Base-by-base conservation (phyloP, 2,797 vertebrate genomes). In the Pygocentrus nattereri region DNA sequence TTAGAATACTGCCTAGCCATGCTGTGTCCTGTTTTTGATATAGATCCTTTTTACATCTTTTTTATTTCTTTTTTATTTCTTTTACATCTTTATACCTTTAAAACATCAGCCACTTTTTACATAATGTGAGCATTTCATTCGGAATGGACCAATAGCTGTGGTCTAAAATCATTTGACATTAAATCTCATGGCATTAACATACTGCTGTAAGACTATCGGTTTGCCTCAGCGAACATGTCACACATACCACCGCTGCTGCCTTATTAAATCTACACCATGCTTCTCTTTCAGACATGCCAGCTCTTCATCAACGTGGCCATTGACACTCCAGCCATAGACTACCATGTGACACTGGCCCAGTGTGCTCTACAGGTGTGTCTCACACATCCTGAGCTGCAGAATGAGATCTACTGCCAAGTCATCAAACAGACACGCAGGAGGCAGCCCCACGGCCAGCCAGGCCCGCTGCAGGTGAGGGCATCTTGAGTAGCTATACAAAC, bases 291-390 rank as follows among this genome's bases (percentile, higher is more conserved):
- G 98, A 98, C 96, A 7, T 99, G 97, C 91, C 98, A 99, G 92
- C 95, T 99, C 77, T 99, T 99, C 89, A 98, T 99, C 90, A 99
- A 99, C 25, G 97, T 98, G 78, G 96, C 95, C n/a, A 97, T 99
- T 58, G 98, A 99, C 72, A 96, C 97, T 68, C 97, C 98, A 21
- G 98, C 97, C 27, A 99, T 99, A 84, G 98, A 99, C 91, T 99
- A 99, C 91, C 98, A 99, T 13, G 95, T 99, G 38, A 98, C 97
- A 47, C 93, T 99, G 92, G 98, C 97, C 80, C 98, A 99, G 91
- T 99, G 97, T 76, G 98, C 97, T 65, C 84, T 99, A 85, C 98
- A 99, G 90, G 94, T 99, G 89, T 99, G 98, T 76, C 94, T 99
- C 87, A 94, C 95, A 6, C 98, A 99, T 88, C 95, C 97, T 0